Base-by-base conservation (phyloP, 2,797 vertebrate genomes). In the Sebastes cheni region DNA sequence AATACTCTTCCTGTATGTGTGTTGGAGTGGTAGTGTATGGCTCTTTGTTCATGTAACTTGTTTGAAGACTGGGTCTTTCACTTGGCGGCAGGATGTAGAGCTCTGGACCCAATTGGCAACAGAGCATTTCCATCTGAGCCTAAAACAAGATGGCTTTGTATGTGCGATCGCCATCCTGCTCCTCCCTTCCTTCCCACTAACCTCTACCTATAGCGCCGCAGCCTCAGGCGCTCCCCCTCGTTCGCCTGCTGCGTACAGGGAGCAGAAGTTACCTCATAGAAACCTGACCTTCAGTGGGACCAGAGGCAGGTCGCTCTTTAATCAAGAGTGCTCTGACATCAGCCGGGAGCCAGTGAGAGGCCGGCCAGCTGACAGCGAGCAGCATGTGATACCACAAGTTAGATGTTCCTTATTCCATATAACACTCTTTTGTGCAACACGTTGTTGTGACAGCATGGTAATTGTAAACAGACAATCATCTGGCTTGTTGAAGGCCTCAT, bases 121-220 rank as follows among this genome's bases (percentile, higher is more conserved):
- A 88, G 89, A 93, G 89, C 87, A 73, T 46, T 81, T 93, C 93
- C 93, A 95, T 95, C 91, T 93, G 92, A 94, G 90, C 77, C 75
- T 93, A 20, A 84, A 95, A 96, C 95, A 96, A 96, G 92, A 93
- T 95, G 94, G 92, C 96, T 95, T 96, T 96, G 95, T 96, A 82
- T 88, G 80, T 83, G 88, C 54, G 76, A 82, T 88, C 80, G 42
- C 88, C 88, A 84, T 84, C 75, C 86, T 84, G 84, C 92, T 86
- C 92, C 92, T 91, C 86, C 88, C 88, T 91, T 92, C 89, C 89
- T 89, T 86, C 80, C 81, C 84, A 72, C 72, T 72, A 42, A 39
- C 85, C 62, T 39, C 68, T 82, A 93, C 90, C 88, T 92, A 86
- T 60, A 30, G 70, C 58, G 75, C 77, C 46, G 16, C 75, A 50